Evolutionary conservation across 2,797 vertebrate species (phyloP).

Genomic region (Xenopus petersii): DNA sequence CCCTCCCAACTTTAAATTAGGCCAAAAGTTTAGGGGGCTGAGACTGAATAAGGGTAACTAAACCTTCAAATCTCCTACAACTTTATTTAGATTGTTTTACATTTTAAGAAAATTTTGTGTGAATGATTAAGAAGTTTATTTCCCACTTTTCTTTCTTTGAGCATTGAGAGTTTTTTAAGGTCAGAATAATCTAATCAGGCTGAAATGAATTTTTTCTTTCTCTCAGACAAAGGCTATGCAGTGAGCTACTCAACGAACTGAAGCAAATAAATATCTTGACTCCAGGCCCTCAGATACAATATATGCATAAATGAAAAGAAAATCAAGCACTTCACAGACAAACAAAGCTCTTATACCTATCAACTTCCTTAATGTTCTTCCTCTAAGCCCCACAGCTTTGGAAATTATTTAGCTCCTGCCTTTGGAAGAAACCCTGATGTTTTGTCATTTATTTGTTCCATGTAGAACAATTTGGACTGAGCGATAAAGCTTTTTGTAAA

Average conservation of each 20-base stretch:
- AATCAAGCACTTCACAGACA: constrained; percentile 20
- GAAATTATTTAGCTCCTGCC: constrained; percentile 40
- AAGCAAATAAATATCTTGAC: constrained; percentile 36
- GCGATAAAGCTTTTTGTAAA: constrained; percentile 42
- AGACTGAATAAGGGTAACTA: no score
- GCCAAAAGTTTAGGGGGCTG: no score
- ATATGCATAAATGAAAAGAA: constrained; percentile 12
- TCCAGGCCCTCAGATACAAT: constrained; percentile 6
- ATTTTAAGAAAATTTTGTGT: no score
- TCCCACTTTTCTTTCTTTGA: background rate
- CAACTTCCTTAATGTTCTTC: constrained; percentile 28
- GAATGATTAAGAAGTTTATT: no score
- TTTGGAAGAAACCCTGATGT: constrained; percentile 41
- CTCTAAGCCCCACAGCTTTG: constrained; percentile 23
- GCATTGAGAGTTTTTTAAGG: background rate
- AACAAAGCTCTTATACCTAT: constrained; percentile 29
- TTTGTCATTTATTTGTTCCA: constrained; percentile 44
- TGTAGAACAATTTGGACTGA: constrained; percentile 40
- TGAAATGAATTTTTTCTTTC: constrained; percentile 1
- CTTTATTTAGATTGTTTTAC: no score
- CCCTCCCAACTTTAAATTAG: no score
- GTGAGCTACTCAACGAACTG: constrained; percentile 13
- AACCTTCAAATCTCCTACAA: no score
- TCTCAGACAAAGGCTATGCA: background rate
- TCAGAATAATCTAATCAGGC: background rate